Conservation (phyloP, 2,888 invertebrate genomes). For the Calliscelio sp. region DNA sequence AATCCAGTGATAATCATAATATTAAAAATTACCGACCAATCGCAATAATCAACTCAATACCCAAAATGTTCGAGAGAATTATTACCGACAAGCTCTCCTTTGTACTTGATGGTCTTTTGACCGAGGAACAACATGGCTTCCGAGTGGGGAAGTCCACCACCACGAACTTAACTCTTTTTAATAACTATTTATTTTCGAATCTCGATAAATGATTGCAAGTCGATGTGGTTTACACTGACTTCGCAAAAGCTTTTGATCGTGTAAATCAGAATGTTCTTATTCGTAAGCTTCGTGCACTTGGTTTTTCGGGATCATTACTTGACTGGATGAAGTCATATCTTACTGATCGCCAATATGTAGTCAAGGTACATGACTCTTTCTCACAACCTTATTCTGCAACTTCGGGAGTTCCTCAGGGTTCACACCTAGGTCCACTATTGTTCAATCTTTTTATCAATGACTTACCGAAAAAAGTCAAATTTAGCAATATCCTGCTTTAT, state of each 20-base stretch:
- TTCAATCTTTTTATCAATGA: conserved; percentile 43
- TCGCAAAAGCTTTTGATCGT: conserved; percentile 10
- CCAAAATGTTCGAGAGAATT: conserved; percentile 53
- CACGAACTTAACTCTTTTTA: conserved; percentile 1
- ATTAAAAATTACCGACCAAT: conserved; percentile 28
- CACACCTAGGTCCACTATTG: conserved; percentile 23
- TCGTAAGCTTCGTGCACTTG: not conserved
- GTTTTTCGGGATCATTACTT: not conserved
- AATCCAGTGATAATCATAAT: conserved; percentile 1
- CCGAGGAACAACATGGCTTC: conserved; percentile 22
- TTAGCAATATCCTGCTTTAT: not conserved
- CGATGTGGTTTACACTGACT: conserved; percentile 10
- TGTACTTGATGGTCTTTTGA: not conserved
- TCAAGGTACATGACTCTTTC: too few relatives aligned
- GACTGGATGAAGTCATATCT: conserved; percentile 19
- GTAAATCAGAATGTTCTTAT: conserved; percentile 10
- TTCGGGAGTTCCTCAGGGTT: conserved; percentile 36
- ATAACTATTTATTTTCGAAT: not conserved
- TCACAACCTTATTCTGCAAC: too few relatives aligned
- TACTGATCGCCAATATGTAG: not conserved
- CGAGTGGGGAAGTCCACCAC: not conserved
- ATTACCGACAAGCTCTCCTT: not conserved
- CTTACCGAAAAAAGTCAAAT: not conserved
- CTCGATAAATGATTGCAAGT: not conserved
- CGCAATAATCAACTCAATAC: not conserved